Evolutionary conservation across 2,113 vertebrate species (phyloP), one percentile per base, ranked within the genome.

Genomic region (Merops nubicus): DNA sequence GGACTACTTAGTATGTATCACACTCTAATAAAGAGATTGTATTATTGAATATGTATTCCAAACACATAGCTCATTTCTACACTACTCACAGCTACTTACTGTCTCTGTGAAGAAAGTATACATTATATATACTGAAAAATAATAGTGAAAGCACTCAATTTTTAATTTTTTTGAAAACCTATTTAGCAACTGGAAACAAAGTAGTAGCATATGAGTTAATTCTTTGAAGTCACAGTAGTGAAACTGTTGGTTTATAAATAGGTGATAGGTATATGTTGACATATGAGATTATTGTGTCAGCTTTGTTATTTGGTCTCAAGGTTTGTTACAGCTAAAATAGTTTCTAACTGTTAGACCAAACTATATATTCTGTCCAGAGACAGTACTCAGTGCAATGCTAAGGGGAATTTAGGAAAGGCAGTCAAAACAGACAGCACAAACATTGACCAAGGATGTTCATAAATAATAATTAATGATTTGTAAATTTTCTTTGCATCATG

Each of bases 161-260:
- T 84, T 63, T 59, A 10, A 15, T 36, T 40, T 31, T 31, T 57
- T 22, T 0, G 0, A 16, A 54, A 69, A 57, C 1, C 0, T 50
- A 26, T 59, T 87, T 45, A 76, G 9, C 29, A 75, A 5, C 26
- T 93, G 15, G 16, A 94, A 75, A 76, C 4, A 59, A 67, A 82
- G 7, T 17, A 31, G 50, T 42, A 67, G 57, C 3, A 33, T 26
- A 40, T 31, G 12, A 67, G 7, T 33, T 20, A 8, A 14, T 63
- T 74, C 40, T 59, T 54, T 80, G 31, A 73, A 72, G 22, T 54
- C 28, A 76, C 16, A 53, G 8, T 38, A 15, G 4, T 47, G 31
- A 76, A 65, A 85, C 0, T 31, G 17, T 54, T 79, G 62, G 60
- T 89, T 88, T 88, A 57, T 25, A 88, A 73, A 28, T 6, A 68